Evolutionary conservation across 92 coral and sea anemone species (phyloP).

Genomic region (Metridium senile): DNA sequence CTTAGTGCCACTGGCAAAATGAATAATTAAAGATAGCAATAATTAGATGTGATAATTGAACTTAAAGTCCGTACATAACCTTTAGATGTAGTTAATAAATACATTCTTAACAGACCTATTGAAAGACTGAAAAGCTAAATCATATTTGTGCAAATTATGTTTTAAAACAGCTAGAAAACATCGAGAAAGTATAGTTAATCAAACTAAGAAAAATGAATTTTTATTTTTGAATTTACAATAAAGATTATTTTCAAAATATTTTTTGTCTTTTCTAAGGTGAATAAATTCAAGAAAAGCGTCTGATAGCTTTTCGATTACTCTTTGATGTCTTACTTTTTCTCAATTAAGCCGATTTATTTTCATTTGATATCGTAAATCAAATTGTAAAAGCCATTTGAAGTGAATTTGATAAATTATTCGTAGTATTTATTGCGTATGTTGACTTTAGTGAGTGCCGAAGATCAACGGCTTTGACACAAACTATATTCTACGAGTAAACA

Average conservation of each 20-base stretch:
- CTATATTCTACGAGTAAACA: not conserved
- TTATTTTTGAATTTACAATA: not conserved
- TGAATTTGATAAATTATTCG: slow-evolving; percentile 12
- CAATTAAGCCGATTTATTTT: slow-evolving; percentile 25
- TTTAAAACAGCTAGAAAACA: no score
- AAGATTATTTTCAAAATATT: not conserved
- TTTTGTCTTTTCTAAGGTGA: not conserved
- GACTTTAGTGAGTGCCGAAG: slow-evolving; percentile 2
- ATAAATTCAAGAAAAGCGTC: not conserved
- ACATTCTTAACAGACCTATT: no score
- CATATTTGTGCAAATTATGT: no score
- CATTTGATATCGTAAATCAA: slow-evolving; percentile 13
- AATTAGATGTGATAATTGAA: no score
- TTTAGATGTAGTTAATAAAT: no score
- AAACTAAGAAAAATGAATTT: not conserved
- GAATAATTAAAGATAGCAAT: no score
- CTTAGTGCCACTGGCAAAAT: no score
- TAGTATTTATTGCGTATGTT: slow-evolving; percentile 1
- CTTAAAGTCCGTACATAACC: no score
- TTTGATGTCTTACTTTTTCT: not conserved
- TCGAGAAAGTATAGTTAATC: not conserved
- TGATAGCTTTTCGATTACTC: not conserved
- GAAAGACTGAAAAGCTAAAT: no score
- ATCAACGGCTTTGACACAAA: not conserved
- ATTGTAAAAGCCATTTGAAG: slow-evolving; percentile 10